Conservation (phyloP, 2,888 invertebrate genomes). For the Macrophya annulata region DNA sequence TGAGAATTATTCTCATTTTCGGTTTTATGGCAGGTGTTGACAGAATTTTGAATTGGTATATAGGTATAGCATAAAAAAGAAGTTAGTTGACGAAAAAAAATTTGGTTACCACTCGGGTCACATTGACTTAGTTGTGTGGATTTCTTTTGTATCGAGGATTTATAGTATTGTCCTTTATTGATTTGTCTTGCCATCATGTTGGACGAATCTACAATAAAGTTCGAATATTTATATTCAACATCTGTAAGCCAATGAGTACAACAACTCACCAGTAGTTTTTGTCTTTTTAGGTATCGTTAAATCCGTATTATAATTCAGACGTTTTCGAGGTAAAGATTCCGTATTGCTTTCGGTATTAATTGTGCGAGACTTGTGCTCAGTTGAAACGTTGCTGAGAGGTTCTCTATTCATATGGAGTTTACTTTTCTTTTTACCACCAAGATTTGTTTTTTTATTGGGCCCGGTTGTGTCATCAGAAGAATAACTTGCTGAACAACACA, state of each 20-base stretch:
- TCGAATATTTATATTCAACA: not conserved
- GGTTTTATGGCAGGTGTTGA: not conserved
- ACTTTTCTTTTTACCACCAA: not conserved
- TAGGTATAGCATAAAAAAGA: not conserved
- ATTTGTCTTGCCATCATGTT: not conserved
- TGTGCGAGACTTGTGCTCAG: not conserved
- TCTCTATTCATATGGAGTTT: not conserved
- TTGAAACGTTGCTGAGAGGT: not conserved
- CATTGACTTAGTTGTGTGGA: not conserved
- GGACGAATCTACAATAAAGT: not conserved
- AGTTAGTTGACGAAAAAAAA: not conserved
- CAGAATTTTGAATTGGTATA: not conserved
- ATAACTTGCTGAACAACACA: not conserved
- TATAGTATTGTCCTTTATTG: not conserved
- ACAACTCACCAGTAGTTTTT: constrained; percentile 11
- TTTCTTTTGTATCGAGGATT: not conserved
- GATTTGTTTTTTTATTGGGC: not conserved
- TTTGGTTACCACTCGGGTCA: not conserved
- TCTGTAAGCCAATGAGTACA: not conserved
- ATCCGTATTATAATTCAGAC: not conserved
- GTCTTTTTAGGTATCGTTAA: not conserved
- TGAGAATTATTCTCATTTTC: not conserved
- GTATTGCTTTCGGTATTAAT: not conserved
- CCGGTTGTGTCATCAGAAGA: constrained; percentile 14
- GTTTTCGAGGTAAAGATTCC: not conserved